Evolutionary conservation across 2,113 vertebrate species (phyloP).

Genomic region (Pyrgilauda ruficollis): DNA sequence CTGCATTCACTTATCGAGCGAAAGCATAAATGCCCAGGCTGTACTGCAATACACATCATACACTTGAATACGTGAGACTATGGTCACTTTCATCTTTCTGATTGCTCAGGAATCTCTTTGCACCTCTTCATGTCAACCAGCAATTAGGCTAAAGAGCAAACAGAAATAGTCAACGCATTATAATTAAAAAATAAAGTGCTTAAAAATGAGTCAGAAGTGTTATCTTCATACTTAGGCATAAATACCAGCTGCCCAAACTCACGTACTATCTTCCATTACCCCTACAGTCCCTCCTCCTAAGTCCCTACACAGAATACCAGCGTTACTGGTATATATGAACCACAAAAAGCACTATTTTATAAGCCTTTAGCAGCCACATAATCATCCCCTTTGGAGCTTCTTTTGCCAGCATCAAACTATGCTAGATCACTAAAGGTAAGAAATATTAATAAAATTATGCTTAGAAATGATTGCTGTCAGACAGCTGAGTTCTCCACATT

Average conservation of each 20-base stretch:
- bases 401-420: neutral
- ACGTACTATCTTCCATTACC: neutral
- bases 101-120: neutral
- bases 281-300: neutral
- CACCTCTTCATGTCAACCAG: neutral
- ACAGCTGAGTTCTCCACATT: neutral
- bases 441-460: neutral
- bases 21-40: neutral
- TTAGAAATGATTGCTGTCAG: neutral
- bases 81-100: neutral
- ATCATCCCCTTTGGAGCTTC: neutral
- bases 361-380: neutral
- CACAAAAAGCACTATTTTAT: neutral
- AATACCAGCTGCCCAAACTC: conserved; percentile 29
- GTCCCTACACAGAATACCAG: neutral
- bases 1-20: rapidly evolving
- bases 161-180: neutral
- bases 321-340: neutral
- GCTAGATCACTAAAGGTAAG: neutral
- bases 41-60: neutral
- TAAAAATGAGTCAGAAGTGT: conserved; percentile 24
- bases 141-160: conserved; percentile 39
- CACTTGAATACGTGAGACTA: neutral
- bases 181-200: conserved; percentile 26
- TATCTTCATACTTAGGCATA: conserved; percentile 36